Base-by-base conservation (phyloP, 2,113 vertebrate genomes). In the Gymnorhina tibicen region DNA sequence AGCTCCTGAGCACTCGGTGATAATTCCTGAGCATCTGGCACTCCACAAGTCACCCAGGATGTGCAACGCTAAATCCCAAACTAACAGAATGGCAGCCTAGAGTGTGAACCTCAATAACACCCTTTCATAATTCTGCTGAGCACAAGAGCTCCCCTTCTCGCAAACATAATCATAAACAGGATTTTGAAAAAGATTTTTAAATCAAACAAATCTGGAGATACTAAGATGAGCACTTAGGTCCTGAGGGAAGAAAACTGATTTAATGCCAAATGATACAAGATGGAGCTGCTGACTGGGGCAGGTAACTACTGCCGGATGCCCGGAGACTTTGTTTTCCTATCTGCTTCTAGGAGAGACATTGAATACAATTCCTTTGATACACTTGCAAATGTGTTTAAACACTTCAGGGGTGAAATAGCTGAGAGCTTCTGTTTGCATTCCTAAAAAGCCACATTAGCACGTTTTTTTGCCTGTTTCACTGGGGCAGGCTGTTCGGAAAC, bases 51-150 rank as follows among this genome's bases (percentile, higher is more conserved):
- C 41, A 83, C 33, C 7, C 37, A 66, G 82, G 75, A 83, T 4
- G 15, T 15, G 18, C 27, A 42, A 1, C 4, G 49, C 78, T 33
- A 41, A 72, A 15, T 47, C 33, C 70, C 75, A 50, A 62, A 28
- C 14, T 12, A n/a, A 10, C 8, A 5, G 19, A 35, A 50, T 0
- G 21, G 28, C 42, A 89, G 68, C 42, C 19, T 42, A 2, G 35
- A 23, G 41, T 12, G 35, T 0, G n/a, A 83, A 33, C n/a, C 24
- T 58, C 46, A 28, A 1, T 4, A 35, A 55, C 1, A 1, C 0
- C 0, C 26, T 66, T 47, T 30, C 16, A 6, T 8, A 32, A 33
- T 39, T 52, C 24, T 10, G 4, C 6, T 5, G 62, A 74, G 62
- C 32, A 10, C 3, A 10, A 70, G 30, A 7, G 7, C 35, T 23